A percentile compares a stretch with the other conserved stretches of the same genome.
phyloP scores from a whole-genome alignment of 2,113 vertebrate genomes.

The Gavialis gangeticus region DNA sequence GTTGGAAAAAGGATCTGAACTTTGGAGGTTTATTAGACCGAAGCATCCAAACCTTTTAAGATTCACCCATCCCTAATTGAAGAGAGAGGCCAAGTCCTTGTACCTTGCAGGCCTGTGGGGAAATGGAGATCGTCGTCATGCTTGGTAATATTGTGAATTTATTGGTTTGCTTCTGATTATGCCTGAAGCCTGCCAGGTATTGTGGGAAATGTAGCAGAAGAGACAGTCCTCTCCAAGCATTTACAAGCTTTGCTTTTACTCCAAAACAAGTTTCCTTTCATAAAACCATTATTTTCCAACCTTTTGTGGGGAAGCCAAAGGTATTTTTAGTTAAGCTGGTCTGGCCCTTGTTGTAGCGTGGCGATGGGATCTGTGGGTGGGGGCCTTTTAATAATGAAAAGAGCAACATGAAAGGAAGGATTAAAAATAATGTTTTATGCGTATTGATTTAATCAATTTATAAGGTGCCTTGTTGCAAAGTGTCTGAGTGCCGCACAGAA shows the following conservation, averaged over 20 bases:
- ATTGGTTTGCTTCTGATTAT: neutral
- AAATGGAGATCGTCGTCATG: neutral
- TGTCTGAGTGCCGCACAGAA: conserved; percentile 48
- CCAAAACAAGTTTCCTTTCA: conserved; percentile 71
- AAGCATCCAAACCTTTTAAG: neutral
- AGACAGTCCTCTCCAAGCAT: neutral
- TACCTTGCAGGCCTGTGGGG: neutral
- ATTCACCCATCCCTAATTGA: neutral
- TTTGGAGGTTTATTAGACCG: neutral
- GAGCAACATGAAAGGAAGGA: conserved; percentile 71
- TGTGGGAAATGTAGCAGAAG: conserved; percentile 32
- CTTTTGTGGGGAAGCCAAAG: conserved; percentile 67
- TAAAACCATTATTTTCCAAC: conserved; percentile 61
- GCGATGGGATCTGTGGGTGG: conserved; percentile 20
- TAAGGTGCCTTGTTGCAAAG: conserved; percentile 74
- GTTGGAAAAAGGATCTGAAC: neutral
- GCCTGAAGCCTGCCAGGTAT: neutral
- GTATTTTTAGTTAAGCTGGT: conserved; percentile 57
- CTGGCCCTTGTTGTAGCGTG: neutral
- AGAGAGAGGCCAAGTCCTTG: neutral
- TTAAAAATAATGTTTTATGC: conserved; percentile 66
- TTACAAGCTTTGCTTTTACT: conserved; percentile 51
- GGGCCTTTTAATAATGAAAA: conserved; percentile 58
- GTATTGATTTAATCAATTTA: conserved; percentile 70
- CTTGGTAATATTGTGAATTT: neutral